Evolutionary conservation across 1,140 invertebrate genomes (phyloP).

Genomic region (Coelopa frigida): DNA sequence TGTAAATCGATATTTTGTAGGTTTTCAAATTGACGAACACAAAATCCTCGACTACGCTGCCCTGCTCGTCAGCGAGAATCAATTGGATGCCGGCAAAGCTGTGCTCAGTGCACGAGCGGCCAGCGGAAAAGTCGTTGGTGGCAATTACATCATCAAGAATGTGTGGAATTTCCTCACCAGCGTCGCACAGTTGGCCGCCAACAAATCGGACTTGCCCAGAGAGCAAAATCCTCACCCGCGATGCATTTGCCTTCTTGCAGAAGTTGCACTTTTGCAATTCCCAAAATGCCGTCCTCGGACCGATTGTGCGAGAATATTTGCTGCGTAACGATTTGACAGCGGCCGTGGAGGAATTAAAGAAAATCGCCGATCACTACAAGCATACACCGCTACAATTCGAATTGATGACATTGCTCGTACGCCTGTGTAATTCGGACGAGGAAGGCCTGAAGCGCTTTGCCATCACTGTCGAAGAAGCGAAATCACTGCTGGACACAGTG

Average conservation of each 20-base stretch:
- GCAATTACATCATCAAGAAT: slow-evolving; percentile 31
- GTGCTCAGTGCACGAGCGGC: slow-evolving; percentile 29
- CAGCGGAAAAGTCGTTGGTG: slow-evolving; percentile 23
- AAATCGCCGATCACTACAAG: slow-evolving; percentile 34
- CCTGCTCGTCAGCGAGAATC: slow-evolving; percentile 41
- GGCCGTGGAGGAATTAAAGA: slow-evolving; percentile 41
- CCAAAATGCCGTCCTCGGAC: slow-evolving; percentile 44
- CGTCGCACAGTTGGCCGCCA: slow-evolving; percentile 24
- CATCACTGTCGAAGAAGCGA: slow-evolving; percentile 13
- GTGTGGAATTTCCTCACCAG: slow-evolving; percentile 46
- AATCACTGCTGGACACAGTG: slow-evolving; percentile 41
- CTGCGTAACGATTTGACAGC: slow-evolving; percentile 39
- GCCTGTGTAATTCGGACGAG: slow-evolving; percentile 29
- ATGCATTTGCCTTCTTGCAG: slow-evolving; percentile 34
- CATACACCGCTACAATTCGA: slow-evolving; percentile 48
- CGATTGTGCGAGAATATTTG: slow-evolving; percentile 46
- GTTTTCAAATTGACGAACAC: slow-evolving; percentile 47
- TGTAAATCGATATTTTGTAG: slow-evolving; percentile 8
- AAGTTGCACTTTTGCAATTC: slow-evolving; percentile 44
- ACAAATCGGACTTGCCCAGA: slow-evolving; percentile 16
- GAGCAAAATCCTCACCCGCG: slow-evolving; percentile 21
- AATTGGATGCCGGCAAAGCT: slow-evolving; percentile 42
- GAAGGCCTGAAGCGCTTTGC: slow-evolving; percentile 17
- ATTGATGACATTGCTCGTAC: slow-evolving; percentile 43
- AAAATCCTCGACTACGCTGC: slow-evolving; percentile 49